Percentiles rank a stretch among this genome's conserved stretches.
Conservation (phyloP, 2,888 invertebrate species). For the Sinotaia quadrata region DNA sequence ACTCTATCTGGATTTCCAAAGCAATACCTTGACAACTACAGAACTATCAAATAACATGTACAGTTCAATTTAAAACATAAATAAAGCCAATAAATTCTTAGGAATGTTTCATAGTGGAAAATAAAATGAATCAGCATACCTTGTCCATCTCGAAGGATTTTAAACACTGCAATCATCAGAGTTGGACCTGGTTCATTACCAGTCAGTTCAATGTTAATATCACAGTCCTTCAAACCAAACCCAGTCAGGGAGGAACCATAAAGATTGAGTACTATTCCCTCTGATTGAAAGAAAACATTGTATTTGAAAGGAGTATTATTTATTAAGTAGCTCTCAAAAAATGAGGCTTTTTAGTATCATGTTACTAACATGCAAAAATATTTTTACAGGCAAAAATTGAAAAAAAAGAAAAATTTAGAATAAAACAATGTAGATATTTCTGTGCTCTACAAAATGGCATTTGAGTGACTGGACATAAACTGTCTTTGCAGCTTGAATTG, state of each 20-base stretch:
- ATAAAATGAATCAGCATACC: constrained; percentile 22
- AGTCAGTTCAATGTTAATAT: constrained; percentile 72
- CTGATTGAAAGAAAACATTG: background rate
- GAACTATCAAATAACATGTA: background rate
- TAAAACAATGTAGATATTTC: no score
- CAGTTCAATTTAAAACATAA: background rate
- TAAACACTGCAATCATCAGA: constrained; percentile 25
- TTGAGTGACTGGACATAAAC: no score
- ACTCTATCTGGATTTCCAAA: no score
- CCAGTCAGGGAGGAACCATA: constrained; percentile 73
- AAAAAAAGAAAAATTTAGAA: no score
- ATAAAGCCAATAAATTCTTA: background rate
- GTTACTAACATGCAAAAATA: no score
- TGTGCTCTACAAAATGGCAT: no score
- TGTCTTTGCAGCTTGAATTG: no score
- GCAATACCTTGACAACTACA: background rate
- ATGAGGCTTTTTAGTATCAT: no score
- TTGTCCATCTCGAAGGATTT: constrained; percentile 9
- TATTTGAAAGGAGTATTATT: background rate
- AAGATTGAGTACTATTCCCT: constrained; percentile 60
- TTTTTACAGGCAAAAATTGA: no score
- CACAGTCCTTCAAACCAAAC: constrained; percentile 71
- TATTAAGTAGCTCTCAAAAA: background rate
- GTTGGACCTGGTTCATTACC: constrained; percentile 26
- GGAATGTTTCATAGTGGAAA: background rate